Conservation (phyloP, 2,888 invertebrate species). For the Epinotia brunnichana region DNA sequence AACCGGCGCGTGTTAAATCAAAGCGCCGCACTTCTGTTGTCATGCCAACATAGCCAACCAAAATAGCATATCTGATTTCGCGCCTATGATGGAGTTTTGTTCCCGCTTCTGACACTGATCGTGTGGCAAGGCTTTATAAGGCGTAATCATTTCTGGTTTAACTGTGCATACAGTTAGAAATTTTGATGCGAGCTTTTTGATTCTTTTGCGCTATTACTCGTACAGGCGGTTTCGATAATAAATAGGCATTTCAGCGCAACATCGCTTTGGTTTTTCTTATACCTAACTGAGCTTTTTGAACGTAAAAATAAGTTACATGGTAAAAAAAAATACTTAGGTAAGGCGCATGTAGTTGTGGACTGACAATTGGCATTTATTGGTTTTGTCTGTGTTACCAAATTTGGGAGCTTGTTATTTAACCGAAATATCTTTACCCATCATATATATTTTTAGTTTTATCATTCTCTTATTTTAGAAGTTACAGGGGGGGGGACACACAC, state of each 20-base stretch:
- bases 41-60: slow-evolving; percentile 62
- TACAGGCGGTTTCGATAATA: background rate
- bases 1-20: slow-evolving; percentile 68
- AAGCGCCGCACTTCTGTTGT: slow-evolving; percentile 72
- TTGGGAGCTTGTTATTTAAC: too few species aligned
- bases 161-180: slow-evolving; percentile 33
- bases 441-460: too few species aligned
- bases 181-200: slow-evolving; percentile 19
- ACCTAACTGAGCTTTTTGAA: background rate
- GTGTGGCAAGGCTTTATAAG: slow-evolving; percentile 39
- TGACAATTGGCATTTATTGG: too few species aligned
- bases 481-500: too few species aligned
- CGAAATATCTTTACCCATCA: too few species aligned
- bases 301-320: background rate
- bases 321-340: too few species aligned
- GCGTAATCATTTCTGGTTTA: slow-evolving; percentile 41
- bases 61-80: slow-evolving; percentile 74
- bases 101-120: slow-evolving; percentile 46
- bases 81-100: slow-evolving; percentile 62
- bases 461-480: too few species aligned
- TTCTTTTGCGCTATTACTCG: background rate
- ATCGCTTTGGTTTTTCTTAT: background rate
- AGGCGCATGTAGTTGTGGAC: too few species aligned
- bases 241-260: background rate
- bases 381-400: too few species aligned